These are phyloP conservation scores for Vulpes lagopus DNA, from an alignment of 2,113 vertebrate genomes.

Conservation along the genomic window DNA sequence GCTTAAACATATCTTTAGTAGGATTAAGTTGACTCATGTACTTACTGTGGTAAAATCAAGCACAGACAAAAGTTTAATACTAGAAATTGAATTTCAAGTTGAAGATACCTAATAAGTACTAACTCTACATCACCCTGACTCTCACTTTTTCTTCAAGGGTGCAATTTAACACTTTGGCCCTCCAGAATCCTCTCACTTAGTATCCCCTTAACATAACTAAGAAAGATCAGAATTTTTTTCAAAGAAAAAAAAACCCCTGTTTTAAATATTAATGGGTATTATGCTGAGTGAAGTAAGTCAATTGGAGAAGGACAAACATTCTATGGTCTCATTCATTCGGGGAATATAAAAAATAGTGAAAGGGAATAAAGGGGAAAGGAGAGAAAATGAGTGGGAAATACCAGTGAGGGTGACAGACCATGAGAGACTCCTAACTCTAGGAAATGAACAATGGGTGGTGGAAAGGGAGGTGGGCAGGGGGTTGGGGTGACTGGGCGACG, in stretches of 20 bases:
- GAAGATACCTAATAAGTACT: background rate
- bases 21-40: background rate
- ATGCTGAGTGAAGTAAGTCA: too few species aligned
- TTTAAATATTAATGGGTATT: constrained; percentile 33
- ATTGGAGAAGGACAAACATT: too few species aligned
- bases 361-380: too few species aligned
- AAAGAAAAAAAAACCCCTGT: background rate
- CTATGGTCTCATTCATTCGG: too few species aligned
- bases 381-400: too few species aligned
- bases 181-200: background rate
- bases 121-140: background rate
- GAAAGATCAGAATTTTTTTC: background rate
- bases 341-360: too few species aligned
- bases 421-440: too few species aligned
- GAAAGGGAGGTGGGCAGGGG: too few species aligned
- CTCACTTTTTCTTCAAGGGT: background rate
- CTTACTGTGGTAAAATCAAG: background rate
- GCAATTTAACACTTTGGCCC: background rate
- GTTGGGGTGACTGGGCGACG: too few species aligned
- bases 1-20: constrained; percentile 23
- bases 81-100: constrained; percentile 4
- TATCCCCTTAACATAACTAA: constrained; percentile 27
- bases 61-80: background rate
- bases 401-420: too few species aligned
- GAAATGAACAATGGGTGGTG: too few species aligned